Percentiles rank a stretch among this genome's conserved stretches.
phyloP scores from a whole-genome alignment of 2,888 invertebrate species.

The Luperina nickerlii region DNA sequence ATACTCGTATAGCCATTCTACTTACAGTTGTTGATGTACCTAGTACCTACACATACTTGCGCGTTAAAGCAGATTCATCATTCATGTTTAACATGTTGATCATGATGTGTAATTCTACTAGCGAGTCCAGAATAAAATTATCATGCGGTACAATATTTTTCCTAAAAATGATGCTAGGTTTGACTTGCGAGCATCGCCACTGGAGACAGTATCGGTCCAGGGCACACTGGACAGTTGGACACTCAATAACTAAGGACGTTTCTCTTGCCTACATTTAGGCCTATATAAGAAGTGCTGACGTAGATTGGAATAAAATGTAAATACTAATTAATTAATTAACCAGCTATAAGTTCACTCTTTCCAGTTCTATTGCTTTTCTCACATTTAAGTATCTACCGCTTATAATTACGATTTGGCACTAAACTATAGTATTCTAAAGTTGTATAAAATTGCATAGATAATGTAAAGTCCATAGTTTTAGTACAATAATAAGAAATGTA shows the following conservation, averaged over 20 bases:
- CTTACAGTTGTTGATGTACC: neutral
- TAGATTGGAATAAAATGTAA: neutral
- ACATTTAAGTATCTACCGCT: constrained; percentile 15
- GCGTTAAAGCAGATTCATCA: neutral
- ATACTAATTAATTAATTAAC: neutral
- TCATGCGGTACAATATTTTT: neutral
- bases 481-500: constrained; percentile 40
- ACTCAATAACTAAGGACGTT: neutral
- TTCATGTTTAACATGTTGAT: constrained; percentile 8
- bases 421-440: constrained; percentile 49
- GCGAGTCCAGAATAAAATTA: too few relatives aligned
- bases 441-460: constrained; percentile 40
- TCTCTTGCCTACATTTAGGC: neutral
- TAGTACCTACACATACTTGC: neutral
- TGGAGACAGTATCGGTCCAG: neutral
- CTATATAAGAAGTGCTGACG: neutral
- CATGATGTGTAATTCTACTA: neutral
- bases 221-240: neutral
- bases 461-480: constrained; percentile 36
- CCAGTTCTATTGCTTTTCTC: constrained; percentile 31
- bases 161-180: neutral
- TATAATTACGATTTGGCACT: constrained; percentile 60
- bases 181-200: neutral
- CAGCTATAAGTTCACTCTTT: constrained; percentile 3
- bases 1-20: neutral